Evolutionary conservation across 2,797 vertebrate genomes (phyloP).

Genomic region (Peromyscus eremicus): DNA sequence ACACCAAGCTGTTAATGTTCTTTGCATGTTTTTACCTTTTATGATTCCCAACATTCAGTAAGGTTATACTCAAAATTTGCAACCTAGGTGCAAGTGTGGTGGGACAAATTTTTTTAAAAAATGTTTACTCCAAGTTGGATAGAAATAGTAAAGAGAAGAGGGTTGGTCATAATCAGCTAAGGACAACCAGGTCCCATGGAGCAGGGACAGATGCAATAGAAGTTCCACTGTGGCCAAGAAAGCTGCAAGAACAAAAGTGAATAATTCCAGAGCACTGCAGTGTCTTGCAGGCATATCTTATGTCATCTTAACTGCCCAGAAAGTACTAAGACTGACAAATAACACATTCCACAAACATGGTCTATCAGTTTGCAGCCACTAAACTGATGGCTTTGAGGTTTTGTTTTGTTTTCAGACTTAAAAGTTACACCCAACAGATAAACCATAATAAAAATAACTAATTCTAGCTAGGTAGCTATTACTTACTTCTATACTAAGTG

Average conservation of each 20-base stretch:
- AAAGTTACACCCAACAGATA: background rate
- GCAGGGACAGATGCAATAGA: background rate
- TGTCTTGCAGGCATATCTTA: background rate
- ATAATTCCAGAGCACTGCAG: constrained; percentile 29
- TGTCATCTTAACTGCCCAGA: constrained; percentile 52
- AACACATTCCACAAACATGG: background rate
- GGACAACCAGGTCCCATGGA: background rate
- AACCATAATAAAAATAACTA: constrained; percentile 15
- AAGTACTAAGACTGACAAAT: constrained; percentile 35
- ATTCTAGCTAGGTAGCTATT: background rate
- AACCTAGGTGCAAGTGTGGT: background rate
- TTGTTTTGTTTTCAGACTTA: constrained; percentile 7
- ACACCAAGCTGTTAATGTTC: background rate
- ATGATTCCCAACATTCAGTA: constrained; percentile 14
- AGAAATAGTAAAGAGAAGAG: background rate
- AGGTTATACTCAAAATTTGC: constrained; percentile 16
- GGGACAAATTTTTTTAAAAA: constrained; percentile 9
- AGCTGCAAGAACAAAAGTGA: constrained; percentile 56
- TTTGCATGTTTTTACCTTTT: background rate
- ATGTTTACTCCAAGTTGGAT: background rate
- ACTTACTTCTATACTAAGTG: background rate
- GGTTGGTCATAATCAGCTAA: too few species aligned
- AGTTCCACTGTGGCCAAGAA: background rate
- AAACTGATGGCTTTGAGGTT: constrained; percentile 22
- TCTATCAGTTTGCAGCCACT: background rate